A percentile compares a stretch with the other conserved stretches of the same genome.
phyloP scores from a whole-genome alignment of 64 coral and sea anemone species.

The Pocillopora damicornis region DNA sequence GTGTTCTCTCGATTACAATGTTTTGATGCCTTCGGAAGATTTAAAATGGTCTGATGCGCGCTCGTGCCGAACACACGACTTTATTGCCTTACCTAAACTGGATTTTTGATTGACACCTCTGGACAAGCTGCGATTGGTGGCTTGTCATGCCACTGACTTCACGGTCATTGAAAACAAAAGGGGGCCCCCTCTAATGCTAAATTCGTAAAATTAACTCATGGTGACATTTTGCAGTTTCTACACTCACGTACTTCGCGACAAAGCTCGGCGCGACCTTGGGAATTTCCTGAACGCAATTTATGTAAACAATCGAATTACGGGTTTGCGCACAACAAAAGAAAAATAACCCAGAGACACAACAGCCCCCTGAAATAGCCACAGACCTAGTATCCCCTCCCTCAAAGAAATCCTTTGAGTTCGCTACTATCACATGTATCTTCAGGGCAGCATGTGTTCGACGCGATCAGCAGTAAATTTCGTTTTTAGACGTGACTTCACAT shows the following conservation, averaged over 20 bases:
- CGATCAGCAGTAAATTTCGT: neutral
- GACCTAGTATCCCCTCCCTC: too few species aligned
- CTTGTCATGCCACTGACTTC: neutral
- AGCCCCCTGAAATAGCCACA: too few species aligned
- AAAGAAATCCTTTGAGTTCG: too few species aligned
- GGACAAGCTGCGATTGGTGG: slow-evolving; percentile 4
- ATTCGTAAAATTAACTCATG: slow-evolving; percentile 36
- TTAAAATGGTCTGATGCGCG: neutral
- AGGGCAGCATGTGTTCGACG: too few species aligned
- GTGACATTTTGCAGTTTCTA: neutral
- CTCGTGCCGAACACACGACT: slow-evolving; percentile 15
- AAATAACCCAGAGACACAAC: neutral
- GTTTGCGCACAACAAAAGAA: neutral
- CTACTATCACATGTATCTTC: neutral
- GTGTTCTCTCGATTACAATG: neutral
- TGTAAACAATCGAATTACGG: neutral
- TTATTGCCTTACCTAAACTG: neutral
- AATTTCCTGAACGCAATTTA: neutral
- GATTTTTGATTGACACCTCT: slow-evolving; percentile 3
- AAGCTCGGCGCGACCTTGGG: neutral
- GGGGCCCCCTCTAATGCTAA: neutral
- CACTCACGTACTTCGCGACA: neutral
- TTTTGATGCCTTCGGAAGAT: neutral
- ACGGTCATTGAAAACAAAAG: slow-evolving; percentile 3
- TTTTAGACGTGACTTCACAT: neutral